These are phyloP conservation scores for Ophiothrix spiculata DNA, from an alignment of 35 echinoderm and acorn worm species.

Conservation along the genomic window DNA sequence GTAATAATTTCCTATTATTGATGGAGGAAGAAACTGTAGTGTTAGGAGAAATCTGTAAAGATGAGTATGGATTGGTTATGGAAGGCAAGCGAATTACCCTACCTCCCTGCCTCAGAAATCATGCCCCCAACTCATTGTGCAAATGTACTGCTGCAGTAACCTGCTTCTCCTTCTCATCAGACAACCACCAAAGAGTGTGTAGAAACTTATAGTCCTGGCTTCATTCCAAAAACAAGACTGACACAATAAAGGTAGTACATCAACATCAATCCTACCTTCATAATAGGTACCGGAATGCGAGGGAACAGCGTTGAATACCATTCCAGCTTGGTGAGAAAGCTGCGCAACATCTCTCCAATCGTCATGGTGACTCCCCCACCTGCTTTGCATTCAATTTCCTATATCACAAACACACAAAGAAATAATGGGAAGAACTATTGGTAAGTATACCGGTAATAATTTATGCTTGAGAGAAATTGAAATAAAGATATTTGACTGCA, in stretches of 20 bases:
- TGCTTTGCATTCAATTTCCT: conserved; percentile 91
- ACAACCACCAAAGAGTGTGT: neutral
- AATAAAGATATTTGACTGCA: neutral
- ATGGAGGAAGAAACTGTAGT: no score
- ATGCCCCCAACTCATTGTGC: neutral
- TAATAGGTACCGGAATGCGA: conserved; percentile 91
- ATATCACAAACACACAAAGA: neutral
- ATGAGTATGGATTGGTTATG: no score
- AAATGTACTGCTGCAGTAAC: neutral
- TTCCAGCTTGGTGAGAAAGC: conserved; percentile 77
- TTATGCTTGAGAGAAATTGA: neutral
- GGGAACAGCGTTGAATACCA: conserved; percentile 94
- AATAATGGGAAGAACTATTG: neutral
- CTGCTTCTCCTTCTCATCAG: neutral
- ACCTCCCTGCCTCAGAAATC: no score
- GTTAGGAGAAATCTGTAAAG: no score
- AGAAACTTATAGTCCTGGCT: neutral
- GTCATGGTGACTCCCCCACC: conserved; percentile 68
- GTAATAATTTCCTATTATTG: no score
- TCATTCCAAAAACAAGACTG: neutral
- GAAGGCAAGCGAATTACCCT: neutral
- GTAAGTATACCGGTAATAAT: neutral
- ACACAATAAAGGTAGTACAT: neutral
- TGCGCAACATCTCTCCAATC: conserved; percentile 77
- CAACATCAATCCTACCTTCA: conserved; percentile 60